Conservation (phyloP, 2,888 invertebrate genomes). For the Ochlodes sylvanus region DNA sequence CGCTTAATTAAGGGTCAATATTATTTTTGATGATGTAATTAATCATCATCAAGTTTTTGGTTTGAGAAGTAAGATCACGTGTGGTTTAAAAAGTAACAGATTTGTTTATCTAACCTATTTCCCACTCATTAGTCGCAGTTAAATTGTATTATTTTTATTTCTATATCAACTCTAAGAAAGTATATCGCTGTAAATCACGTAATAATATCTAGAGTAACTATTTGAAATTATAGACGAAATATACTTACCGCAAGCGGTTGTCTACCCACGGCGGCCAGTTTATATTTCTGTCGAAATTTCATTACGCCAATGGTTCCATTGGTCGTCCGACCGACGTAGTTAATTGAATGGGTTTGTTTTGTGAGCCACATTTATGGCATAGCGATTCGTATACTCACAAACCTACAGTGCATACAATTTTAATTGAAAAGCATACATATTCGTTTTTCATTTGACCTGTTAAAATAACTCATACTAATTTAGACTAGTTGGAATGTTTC, state of each 20-base stretch:
- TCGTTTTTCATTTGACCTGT: not conserved
- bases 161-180: not conserved
- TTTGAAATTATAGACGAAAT: slow-evolving; percentile 36
- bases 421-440: slow-evolving; percentile 17
- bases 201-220: slow-evolving; percentile 15
- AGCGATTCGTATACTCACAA: slow-evolving; percentile 42
- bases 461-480: not conserved
- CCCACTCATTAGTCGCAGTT: not conserved
- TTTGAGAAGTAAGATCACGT: too few species aligned
- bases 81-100: too few species aligned
- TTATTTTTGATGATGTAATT: not conserved
- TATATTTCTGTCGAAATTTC: slow-evolving; percentile 58
- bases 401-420: slow-evolving; percentile 15
- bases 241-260: slow-evolving; percentile 29
- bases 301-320: slow-evolving; percentile 65
- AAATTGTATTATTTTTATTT: not conserved
- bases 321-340: slow-evolving; percentile 55
- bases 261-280: slow-evolving; percentile 29
- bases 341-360: slow-evolving; percentile 71
- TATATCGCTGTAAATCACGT: not conserved
- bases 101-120: too few species aligned
- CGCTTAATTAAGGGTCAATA: slow-evolving; percentile 12
- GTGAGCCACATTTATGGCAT: slow-evolving; percentile 59
- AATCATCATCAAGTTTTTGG: too few species aligned
- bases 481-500: not conserved